Base-by-base conservation (phyloP, 2,888 invertebrate species). In the Villa cingulata region DNA sequence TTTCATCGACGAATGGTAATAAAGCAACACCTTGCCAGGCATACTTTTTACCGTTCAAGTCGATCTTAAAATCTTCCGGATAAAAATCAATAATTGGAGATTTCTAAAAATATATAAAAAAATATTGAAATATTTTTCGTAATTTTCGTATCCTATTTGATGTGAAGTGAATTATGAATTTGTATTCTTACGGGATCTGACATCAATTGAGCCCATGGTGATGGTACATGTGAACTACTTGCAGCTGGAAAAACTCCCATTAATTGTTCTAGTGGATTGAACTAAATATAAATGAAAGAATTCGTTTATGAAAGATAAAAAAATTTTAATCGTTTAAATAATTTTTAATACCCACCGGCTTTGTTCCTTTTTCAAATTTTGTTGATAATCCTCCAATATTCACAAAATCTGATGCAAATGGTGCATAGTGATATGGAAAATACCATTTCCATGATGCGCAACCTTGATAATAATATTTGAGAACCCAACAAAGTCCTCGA, bases 391-490 rank as follows among this genome's bases (percentile, higher is more conserved):
- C 86, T 46, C 80, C 79, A 48, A 98, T 84, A 64, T 94, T 88
- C 50, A 89, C 78, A 72, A 99, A 98, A 74, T 99, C 98, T 0
- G 96, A 96, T 4, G 98, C 98, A 72, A 98, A 98, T 9, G 98
- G 98, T 17, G 98, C 97, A 73, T 99, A 98, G 72, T 98, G 98
- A 70, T 94, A 98, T 0, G 98, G 98, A 71, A 92, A 98, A 73
- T 95, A 98, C 98, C 98, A 98, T 71, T 96, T 90, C 98, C 98
- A 99, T 17, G 91, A 92, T 34, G 94, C 89, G 72, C 97, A 98
- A 45, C 98, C 97, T 77, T 97, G 97, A 72, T 98, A 98, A 72
- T 98, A 98, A 72, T 97, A 98, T 57, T 88, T 81, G 27, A 99
- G 73, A 48, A 99, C 98, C 98, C 98, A 98, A 71, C 94, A 94